phyloP scores from a whole-genome alignment of 2,888 invertebrate genomes.

The Drosophila sordidula region DNA sequence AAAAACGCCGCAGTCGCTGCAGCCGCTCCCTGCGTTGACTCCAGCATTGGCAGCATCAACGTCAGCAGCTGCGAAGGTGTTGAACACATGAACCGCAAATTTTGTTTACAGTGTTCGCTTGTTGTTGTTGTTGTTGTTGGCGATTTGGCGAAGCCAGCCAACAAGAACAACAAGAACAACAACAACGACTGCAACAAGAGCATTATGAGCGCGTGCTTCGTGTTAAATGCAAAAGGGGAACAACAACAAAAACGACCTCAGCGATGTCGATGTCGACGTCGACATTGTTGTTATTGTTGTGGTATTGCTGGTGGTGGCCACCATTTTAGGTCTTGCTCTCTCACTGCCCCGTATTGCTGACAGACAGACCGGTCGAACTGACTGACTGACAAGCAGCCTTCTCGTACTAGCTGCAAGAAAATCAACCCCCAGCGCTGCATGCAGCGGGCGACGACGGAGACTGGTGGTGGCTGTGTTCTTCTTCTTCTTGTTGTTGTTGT shows the following conservation, averaged over 20 bases:
- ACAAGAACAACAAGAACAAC: conserved; percentile 9
- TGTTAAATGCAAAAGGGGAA: conserved; percentile 62
- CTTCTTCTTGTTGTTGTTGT: no score
- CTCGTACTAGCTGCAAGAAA: conserved; percentile 61
- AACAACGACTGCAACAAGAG: conserved; percentile 4
- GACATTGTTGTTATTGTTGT: conserved; percentile 64
- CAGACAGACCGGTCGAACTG: conserved; percentile 26
- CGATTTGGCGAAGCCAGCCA: conserved; percentile 32
- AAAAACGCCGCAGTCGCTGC: conserved; percentile 18
- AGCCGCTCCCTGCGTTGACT: conserved; percentile 33
- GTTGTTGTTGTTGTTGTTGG: conserved; percentile 49
- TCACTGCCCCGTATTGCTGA: conserved; percentile 42
- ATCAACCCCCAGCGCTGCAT: conserved; percentile 67
- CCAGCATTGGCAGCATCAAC: conserved; percentile 37
- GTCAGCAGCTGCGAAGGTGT: conserved; percentile 61
- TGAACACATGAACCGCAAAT: conserved; percentile 79
- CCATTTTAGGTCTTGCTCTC: conserved; percentile 72
- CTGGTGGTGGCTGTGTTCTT: conserved; percentile 43
- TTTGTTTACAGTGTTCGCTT: conserved; percentile 70
- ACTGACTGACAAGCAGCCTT: conserved; percentile 58
- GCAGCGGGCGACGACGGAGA: conserved; percentile 43
- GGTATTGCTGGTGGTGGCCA: conserved; percentile 70
- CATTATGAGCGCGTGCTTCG: conserved; percentile 55
- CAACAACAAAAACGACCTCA: conserved; percentile 62
- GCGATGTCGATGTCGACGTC: conserved; percentile 56